A percentile compares a stretch with the other conserved stretches of the same genome.
phyloP scores from a whole-genome alignment of 2,113 vertebrate species.

The Serinus canaria region DNA sequence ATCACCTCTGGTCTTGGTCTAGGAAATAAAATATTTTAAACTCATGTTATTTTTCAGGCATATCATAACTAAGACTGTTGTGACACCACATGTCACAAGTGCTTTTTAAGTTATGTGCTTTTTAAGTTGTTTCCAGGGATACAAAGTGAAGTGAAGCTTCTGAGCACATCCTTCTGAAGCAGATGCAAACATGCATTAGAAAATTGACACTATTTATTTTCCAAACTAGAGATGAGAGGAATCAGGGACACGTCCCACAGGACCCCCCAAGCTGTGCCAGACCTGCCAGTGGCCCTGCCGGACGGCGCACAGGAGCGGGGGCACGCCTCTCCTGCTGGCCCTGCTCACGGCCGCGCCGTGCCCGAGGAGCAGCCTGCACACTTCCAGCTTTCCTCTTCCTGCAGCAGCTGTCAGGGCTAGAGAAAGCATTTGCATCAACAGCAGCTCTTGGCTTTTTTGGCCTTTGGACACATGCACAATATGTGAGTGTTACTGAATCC shows the following conservation, averaged over 20 bases:
- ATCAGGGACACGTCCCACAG: rapidly evolving
- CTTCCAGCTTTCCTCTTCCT: constrained; percentile 90
- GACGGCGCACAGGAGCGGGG: constrained; percentile 87
- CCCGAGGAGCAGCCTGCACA: constrained; percentile 84
- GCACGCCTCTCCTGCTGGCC: constrained; percentile 84
- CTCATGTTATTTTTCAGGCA: neutral
- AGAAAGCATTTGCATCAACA: neutral
- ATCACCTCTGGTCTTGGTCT: neutral
- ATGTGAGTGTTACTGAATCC: rapidly evolving
- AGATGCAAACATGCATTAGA: rapidly evolving
- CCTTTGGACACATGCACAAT: neutral
- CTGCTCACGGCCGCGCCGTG: constrained; percentile 79
- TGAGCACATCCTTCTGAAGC: neutral
- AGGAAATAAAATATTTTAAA: neutral
- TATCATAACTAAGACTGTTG: neutral
- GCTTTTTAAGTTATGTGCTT: rapidly evolving
- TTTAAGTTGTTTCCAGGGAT: neutral
- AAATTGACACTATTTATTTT: neutral
- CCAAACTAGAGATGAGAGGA: neutral
- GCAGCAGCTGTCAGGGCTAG: constrained; percentile 91
- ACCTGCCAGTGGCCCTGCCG: constrained; percentile 98
- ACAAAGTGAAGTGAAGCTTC: neutral
- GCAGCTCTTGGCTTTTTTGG: neutral
- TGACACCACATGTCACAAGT: too few relatives aligned
- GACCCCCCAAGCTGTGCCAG: neutral